These are phyloP conservation scores for Collichthys lucidus DNA, from an alignment of 2,113 vertebrate genomes.

Conservation along the genomic window DNA sequence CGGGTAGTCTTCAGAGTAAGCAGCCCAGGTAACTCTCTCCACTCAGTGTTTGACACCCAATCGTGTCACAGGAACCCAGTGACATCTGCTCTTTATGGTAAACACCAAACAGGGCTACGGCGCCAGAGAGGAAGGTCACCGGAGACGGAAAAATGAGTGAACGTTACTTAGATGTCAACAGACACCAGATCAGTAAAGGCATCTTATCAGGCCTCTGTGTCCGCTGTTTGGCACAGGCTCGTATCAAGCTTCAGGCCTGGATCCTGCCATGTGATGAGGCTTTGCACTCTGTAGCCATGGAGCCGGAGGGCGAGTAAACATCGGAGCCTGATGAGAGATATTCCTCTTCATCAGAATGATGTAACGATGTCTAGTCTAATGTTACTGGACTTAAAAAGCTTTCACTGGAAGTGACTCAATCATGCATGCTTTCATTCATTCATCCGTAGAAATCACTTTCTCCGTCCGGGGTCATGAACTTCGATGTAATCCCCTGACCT, in stretches of 20 bases:
- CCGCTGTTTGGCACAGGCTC: background rate
- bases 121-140: conserved; percentile 14
- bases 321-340: conserved; percentile 1
- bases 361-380: background rate
- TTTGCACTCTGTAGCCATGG: conserved; percentile 36
- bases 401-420: conserved; percentile 7
- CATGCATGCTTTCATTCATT: conserved; percentile 21
- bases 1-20: conserved; percentile 32
- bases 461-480: conserved; percentile 18
- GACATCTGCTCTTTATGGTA: conserved; percentile 60
- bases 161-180: conserved; percentile 65
- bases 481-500: conserved; percentile 17
- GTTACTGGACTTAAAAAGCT: background rate
- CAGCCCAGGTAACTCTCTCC: conserved; percentile 55
- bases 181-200: conserved; percentile 50
- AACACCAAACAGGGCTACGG: conserved; percentile 36
- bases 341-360: background rate
- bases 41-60: conserved; percentile 61
- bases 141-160: conserved; percentile 50
- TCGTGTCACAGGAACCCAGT: conserved; percentile 68
- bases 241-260: conserved; percentile 30
- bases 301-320: conserved; percentile 1
- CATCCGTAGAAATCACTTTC: conserved; percentile 25
- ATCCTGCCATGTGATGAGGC: conserved; percentile 14
- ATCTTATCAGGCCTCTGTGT: conserved; percentile 30